Percentiles rank a stretch among this genome's conserved stretches.
Conservation (phyloP, 2,888 invertebrate genomes). For the Metopia argyrocephala region DNA sequence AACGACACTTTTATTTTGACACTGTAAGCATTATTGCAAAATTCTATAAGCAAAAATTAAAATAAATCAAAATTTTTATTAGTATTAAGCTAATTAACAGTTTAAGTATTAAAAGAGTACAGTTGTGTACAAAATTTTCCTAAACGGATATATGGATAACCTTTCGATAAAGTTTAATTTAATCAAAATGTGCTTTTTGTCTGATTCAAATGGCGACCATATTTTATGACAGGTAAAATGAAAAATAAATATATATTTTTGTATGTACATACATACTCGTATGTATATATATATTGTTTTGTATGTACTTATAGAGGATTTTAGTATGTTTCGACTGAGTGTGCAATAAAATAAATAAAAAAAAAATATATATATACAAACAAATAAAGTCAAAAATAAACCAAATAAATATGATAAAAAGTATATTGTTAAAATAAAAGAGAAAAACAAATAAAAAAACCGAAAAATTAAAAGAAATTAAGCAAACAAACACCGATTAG, state of each 20-base stretch:
- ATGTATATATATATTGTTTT: constrained; percentile 11
- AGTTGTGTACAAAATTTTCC: constrained; percentile 65
- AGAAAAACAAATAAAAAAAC: constrained; percentile 22
- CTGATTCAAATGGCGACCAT: constrained; percentile 41
- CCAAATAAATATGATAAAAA: constrained; percentile 46
- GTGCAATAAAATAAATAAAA: constrained; percentile 45
- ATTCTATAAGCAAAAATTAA: neutral
- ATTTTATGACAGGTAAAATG: constrained; percentile 40
- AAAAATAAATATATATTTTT: no score
- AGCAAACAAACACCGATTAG: constrained; percentile 5
- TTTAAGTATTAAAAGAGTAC: constrained; percentile 57
- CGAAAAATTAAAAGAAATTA: constrained; percentile 19
- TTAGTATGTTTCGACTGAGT: constrained; percentile 34
- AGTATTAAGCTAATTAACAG: constrained; percentile 25
- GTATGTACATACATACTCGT: constrained; percentile 8
- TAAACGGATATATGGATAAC: constrained; percentile 20
- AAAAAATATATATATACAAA: constrained; percentile 33
- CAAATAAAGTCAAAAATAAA: constrained; percentile 26
- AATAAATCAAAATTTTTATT: neutral
- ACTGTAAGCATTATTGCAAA: neutral
- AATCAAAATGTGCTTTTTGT: constrained; percentile 52
- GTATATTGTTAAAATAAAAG: constrained; percentile 47
- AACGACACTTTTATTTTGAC: neutral
- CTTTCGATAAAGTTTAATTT: constrained; percentile 47
- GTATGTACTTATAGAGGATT: constrained; percentile 13